These are phyloP conservation scores for Neosilurus mollespiculum DNA, from an alignment of 2,797 vertebrate genomes.

Conservation along the genomic window DNA sequence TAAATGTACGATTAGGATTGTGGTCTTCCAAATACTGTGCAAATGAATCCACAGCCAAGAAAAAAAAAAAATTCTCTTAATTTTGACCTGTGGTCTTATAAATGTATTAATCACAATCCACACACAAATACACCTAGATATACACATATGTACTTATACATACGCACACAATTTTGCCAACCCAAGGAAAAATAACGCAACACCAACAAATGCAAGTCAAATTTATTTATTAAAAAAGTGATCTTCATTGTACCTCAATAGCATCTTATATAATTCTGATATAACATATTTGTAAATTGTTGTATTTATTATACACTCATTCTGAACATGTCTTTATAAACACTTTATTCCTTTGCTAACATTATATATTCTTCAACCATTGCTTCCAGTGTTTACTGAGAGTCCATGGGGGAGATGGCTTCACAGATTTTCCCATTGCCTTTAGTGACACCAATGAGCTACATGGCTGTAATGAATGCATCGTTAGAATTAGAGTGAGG, in stretches of 20 bases:
- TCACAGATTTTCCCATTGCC: not conserved
- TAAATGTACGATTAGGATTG: too few relatives aligned
- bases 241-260: conserved; percentile 31
- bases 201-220: conserved; percentile 13
- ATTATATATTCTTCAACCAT: conserved; percentile 22
- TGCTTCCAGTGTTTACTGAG: conserved; percentile 28
- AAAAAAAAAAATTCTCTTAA: too few relatives aligned
- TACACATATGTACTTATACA: too few relatives aligned
- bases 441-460: conserved; percentile 20
- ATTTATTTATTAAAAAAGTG: conserved; percentile 45
- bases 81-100: too few relatives aligned
- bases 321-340: conserved; percentile 1
- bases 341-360: conserved; percentile 26
- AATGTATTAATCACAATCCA: too few relatives aligned
- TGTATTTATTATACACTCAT: conserved; percentile 21
- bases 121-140: too few relatives aligned
- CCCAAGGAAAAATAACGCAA: not conserved
- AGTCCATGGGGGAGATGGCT: conserved; percentile 19
- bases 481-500: conserved; percentile 9
- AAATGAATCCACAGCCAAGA: too few relatives aligned
- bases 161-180: not conserved
- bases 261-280: conserved; percentile 29
- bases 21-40: too few relatives aligned
- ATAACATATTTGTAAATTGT: conserved; percentile 18
- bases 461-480: conserved; percentile 34